Conservation (phyloP, 2,888 invertebrate species). For the Eupithecia exiguata region DNA sequence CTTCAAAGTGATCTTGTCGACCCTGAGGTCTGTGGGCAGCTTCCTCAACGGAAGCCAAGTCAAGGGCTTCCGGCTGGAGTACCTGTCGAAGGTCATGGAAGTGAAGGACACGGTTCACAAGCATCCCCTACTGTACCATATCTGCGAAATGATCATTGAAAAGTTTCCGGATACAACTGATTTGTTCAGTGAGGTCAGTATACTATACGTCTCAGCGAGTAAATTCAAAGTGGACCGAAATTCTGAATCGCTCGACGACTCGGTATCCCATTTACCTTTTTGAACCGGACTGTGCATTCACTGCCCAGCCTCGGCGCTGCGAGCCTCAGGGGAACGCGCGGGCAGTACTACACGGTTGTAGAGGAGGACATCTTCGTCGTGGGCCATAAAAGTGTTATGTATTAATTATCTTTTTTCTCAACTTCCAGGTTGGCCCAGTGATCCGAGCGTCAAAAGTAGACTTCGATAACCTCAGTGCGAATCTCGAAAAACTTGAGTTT, state of each 20-base stretch:
- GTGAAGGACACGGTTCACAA: conserved; percentile 99
- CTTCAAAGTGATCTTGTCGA: conserved; percentile 96
- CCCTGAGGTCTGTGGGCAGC: conserved; percentile 96
- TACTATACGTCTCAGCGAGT: neutral
- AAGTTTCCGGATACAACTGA: conserved; percentile 97
- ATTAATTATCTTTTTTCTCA: neutral
- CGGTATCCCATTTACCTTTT: no score
- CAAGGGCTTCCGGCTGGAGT: conserved; percentile 98
- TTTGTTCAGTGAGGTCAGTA: conserved; percentile 95
- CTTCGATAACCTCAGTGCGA: conserved; percentile 94
- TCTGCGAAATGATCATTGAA: conserved; percentile 98
- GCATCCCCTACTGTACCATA: conserved; percentile 97
- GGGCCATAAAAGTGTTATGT: no score
- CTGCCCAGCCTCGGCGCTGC: no score
- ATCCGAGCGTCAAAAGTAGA: conserved; percentile 97
- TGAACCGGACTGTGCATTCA: no score
- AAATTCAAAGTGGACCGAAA: neutral
- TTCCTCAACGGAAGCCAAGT: conserved; percentile 96
- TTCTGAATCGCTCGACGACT: no score
- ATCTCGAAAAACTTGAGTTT: conserved; percentile 93
- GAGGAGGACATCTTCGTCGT: no score
- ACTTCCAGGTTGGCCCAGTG: conserved; percentile 90
- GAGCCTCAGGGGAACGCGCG: no score
- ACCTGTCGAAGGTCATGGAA: conserved; percentile 98
- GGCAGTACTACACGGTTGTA: no score